Evolutionary conservation across 2,797 vertebrate genomes (phyloP).

Genomic region (Propithecus perrieri): DNA sequence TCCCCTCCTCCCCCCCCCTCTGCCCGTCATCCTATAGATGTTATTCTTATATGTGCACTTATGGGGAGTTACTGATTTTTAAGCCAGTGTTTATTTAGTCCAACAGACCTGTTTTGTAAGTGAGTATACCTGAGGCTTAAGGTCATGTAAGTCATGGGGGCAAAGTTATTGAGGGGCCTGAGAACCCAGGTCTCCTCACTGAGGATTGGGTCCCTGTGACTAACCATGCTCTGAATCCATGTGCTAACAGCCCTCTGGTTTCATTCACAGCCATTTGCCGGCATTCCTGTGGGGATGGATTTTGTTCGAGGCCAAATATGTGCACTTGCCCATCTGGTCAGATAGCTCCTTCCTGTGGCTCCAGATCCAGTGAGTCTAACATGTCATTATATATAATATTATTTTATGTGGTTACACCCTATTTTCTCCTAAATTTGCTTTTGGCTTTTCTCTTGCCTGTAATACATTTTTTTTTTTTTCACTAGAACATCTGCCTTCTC

Average conservation of each 20-base stretch:
- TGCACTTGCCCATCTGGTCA: conserved; percentile 98
- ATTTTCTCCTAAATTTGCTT: conserved; percentile 77
- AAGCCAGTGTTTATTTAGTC: background rate
- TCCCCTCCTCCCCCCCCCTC: too few relatives aligned
- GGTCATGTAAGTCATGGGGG: background rate
- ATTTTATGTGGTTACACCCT: conserved; percentile 75
- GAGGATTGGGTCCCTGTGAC: background rate
- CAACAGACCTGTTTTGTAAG: background rate
- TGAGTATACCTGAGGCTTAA: background rate
- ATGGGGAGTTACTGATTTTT: background rate
- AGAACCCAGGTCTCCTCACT: background rate
- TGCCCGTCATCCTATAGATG: too few relatives aligned
- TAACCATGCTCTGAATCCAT: background rate
- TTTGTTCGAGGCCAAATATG: conserved; percentile 99
- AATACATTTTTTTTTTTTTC: conserved; percentile 27
- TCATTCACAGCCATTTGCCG: conserved; percentile 94
- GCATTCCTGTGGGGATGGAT: conserved; percentile 98
- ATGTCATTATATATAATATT: conserved; percentile 77
- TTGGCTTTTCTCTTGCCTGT: conserved; percentile 72
- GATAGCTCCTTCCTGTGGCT: conserved; percentile 95
- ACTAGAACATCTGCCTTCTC: conserved; percentile 74
- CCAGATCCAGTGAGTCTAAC: conserved; percentile 94
- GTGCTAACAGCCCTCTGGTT: conserved; percentile 61
- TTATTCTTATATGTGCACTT: too few relatives aligned
- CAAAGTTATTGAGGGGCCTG: background rate